Base-by-base conservation (phyloP, 1,140 invertebrate species). In the Belonocnema kinseyi region DNA sequence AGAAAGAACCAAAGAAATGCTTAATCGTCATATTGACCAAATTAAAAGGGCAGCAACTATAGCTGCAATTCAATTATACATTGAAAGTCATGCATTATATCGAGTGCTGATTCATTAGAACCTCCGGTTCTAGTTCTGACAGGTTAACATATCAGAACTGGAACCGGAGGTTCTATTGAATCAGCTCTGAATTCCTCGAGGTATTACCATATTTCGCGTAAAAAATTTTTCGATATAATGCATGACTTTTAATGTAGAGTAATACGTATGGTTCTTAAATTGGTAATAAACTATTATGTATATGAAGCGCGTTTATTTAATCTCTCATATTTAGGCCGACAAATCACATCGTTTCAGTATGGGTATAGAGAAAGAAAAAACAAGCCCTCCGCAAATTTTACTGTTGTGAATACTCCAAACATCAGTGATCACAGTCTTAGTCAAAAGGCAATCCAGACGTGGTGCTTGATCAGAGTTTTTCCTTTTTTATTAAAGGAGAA, bases 371-470 rank as follows among this genome's bases (percentile, higher is more conserved):
- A 79, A 58, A 50, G 56, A 75, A 72, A 74, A 5, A 78, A 79
- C 52, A 75, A 75, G 50, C 77, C 77, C 0, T 79, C 77, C 0
- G 2, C 74, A 7, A 79, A 76, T 19, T 79, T 79, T 46, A 73
- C 66, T 33, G n/a, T 40, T 17, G 19, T 46, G 3, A 77, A 74
- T 50, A 53, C 79, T 13, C 33, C 12, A 51, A 75, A 52, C 19
- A 51, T 33, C 17, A 54, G 19, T 58, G 73, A 80, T 16, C 71
- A 82, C 26, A 77, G 51, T 51, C 26, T 85, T 7, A 81, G 71
- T 70, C 80, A 83, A 74, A 83, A 80, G 40, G 80, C 76, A 16
- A 80, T 81, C 74, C 82, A 85, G 77, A 81, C 74, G 8, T 85
- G 79, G 80, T 80, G 77, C n/a, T 61, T 82, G 14, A 74, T 81